phyloP scores from a whole-genome alignment of 2,888 invertebrate species.

The Eugnorisma glareosa region DNA sequence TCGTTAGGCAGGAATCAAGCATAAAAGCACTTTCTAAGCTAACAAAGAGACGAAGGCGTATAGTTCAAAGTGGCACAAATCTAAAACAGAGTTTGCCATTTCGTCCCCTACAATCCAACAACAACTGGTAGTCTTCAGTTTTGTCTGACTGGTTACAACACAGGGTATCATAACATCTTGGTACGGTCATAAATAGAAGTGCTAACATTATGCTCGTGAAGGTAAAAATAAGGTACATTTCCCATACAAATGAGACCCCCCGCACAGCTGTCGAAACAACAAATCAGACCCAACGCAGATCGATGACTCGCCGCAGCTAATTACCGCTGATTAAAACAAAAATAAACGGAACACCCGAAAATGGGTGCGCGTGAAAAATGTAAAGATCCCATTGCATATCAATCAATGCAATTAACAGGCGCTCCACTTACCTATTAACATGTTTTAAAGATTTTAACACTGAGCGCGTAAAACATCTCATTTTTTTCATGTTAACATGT shows the following conservation, averaged over 20 bases:
- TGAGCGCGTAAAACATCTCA: slow-evolving; percentile 80
- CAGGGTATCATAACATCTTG: slow-evolving; percentile 6
- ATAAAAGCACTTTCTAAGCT: neutral
- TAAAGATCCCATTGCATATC: slow-evolving; percentile 77
- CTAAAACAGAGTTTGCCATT: slow-evolving; percentile 27
- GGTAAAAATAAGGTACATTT: neutral
- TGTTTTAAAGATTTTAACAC: slow-evolving; percentile 74
- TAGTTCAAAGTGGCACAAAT: slow-evolving; percentile 18
- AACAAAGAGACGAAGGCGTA: slow-evolving; percentile 32
- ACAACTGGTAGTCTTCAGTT: slow-evolving; percentile 46
- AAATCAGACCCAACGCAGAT: slow-evolving; percentile 36
- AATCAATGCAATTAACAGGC: slow-evolving; percentile 82
- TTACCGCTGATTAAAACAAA: slow-evolving; percentile 49
- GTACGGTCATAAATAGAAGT: neutral
- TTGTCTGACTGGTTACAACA: slow-evolving; percentile 18
- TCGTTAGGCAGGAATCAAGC: neutral
- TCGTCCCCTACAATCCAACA: slow-evolving; percentile 40
- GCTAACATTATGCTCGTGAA: neutral
- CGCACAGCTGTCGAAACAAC: slow-evolving; percentile 5
- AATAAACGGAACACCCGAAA: slow-evolving; percentile 34
- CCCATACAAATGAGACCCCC: slow-evolving; percentile 32
- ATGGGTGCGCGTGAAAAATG: slow-evolving; percentile 60
- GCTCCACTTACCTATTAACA: slow-evolving; percentile 86
- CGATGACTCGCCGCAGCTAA: slow-evolving; percentile 49
- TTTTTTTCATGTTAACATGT: slow-evolving; percentile 74